A percentile compares a stretch with the other conserved stretches of the same genome.
Evolutionary conservation across 2,113 vertebrate species (phyloP).

Genomic region (Acanthisitta chloris): DNA sequence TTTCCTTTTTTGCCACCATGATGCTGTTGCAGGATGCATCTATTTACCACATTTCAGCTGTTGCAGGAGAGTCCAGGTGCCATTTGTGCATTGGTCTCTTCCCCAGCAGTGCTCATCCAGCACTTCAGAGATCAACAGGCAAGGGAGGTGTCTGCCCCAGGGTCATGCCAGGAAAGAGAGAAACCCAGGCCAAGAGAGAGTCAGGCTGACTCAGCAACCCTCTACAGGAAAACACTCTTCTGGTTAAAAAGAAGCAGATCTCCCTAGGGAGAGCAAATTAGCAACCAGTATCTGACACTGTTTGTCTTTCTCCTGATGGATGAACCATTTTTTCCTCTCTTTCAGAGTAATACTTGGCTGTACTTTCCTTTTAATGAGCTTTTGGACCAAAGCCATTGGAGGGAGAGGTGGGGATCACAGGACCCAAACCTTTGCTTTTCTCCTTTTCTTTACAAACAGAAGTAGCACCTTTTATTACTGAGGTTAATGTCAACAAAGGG

Average conservation of each 20-base stretch:
- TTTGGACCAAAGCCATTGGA: constrained; percentile 47
- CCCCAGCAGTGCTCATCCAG: not conserved
- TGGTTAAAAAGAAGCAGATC: not conserved
- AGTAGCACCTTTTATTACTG: not conserved
- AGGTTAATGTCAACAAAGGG: not conserved
- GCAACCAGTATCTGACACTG: constrained; percentile 11
- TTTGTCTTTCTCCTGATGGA: constrained; percentile 50
- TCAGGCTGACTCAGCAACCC: not conserved
- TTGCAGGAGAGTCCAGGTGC: not conserved
- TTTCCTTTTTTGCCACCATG: not conserved
- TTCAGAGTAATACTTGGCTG: constrained; percentile 39
- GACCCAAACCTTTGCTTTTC: not conserved
- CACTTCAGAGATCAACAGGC: not conserved
- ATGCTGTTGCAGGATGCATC: not conserved
- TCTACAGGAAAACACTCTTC: not conserved
- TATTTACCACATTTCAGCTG: not conserved
- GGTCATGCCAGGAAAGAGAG: not conserved
- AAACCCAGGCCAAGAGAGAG: not conserved
- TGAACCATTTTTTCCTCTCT: constrained; percentile 29
- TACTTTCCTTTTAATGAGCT: constrained; percentile 66
- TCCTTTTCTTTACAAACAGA: constrained; percentile 5
- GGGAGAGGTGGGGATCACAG: not conserved
- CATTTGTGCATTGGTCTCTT: not conserved
- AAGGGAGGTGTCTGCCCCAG: not conserved
- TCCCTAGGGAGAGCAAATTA: constrained; percentile 38